Percentiles rank a stretch among this genome's conserved stretches.
Evolutionary conservation across 2,797 vertebrate genomes (phyloP).

Genomic region (Delichon dasypus): DNA sequence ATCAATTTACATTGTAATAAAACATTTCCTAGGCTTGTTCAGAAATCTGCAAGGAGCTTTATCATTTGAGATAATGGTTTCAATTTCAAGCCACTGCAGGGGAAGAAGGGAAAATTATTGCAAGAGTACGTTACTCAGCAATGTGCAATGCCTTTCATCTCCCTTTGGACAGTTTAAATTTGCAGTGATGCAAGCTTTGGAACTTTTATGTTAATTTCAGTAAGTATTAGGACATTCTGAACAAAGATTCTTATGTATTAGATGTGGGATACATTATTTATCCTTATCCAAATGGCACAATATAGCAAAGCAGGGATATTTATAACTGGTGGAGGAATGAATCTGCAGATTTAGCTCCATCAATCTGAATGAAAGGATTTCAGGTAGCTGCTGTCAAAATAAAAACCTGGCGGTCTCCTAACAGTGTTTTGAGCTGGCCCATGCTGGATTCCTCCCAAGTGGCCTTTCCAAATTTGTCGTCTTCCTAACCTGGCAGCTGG

Average conservation of each 20-base stretch:
- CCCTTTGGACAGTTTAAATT: neutral
- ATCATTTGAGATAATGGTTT: slow-evolving; percentile 43
- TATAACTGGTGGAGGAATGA: neutral
- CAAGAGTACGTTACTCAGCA: neutral
- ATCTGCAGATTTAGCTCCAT: neutral
- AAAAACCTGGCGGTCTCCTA: neutral
- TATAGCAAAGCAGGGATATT: neutral
- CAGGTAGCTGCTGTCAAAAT: neutral
- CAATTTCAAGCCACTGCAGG: slow-evolving; percentile 13
- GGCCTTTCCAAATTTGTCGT: neutral
- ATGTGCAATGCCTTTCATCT: neutral
- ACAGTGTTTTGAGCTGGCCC: neutral
- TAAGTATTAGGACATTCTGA: neutral
- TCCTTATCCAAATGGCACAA: neutral
- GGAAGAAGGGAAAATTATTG: slow-evolving; percentile 1
- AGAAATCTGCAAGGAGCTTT: slow-evolving; percentile 37
- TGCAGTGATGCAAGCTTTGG: neutral
- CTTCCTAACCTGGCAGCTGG: neutral
- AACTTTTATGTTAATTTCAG: neutral
- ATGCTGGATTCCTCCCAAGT: neutral
- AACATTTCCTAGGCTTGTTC: slow-evolving; percentile 19
- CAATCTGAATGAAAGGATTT: neutral
- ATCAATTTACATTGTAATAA: slow-evolving; percentile 25
- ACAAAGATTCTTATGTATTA: neutral
- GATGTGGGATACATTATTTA: neutral